Evolutionary conservation across 2,797 vertebrate genomes (phyloP), one percentile per base, ranked within the genome.

Genomic region (Hapalemur alaotrensis): DNA sequence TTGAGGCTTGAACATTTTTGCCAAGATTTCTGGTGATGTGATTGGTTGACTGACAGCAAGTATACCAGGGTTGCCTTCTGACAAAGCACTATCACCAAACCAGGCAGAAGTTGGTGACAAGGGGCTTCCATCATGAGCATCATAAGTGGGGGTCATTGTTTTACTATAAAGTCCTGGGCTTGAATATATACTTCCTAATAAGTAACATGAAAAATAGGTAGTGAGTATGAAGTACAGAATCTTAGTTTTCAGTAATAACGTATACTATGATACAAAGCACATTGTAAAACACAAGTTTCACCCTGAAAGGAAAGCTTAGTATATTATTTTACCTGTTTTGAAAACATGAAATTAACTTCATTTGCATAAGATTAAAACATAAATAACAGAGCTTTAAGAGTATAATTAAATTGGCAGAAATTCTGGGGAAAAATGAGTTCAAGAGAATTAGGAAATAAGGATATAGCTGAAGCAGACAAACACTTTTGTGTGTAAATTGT

Each of bases 141-240:
- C 99, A 22, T 99, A 99, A 78, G 99, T 99, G 30, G 99, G 99
- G 0, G 99, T 99, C 99, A 99, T 99, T 17, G 99, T 99, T 98
- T 99, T 99, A 98, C 99, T 99, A 98, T 99, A 99, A 72, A 99
- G 98, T 96, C 99, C 99, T 76, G 99, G 99, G 98, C 99, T 99
- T 46, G 99, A 99, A 98, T 99, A 99, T 98, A 99, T 99, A 98
- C 99, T 99, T 98, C 99, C 99, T 99, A 98, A 96, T 97, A 10
- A 95, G 97, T 11, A 89, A 98, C 86, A 97, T 30, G 86, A 98
- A 97, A 96, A 97, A 98, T 5, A 86, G 81, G 95, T 48, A n/a
- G 35, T 97, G 46, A 97, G 69, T 85, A 38, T 30, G 12, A 50
- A 90, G 50, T 1, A 73, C 4, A 89, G 75, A 50, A 63, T 38